Evolutionary conservation across 2,888 invertebrate species (phyloP).

Genomic region (Apotomis turbidana): DNA sequence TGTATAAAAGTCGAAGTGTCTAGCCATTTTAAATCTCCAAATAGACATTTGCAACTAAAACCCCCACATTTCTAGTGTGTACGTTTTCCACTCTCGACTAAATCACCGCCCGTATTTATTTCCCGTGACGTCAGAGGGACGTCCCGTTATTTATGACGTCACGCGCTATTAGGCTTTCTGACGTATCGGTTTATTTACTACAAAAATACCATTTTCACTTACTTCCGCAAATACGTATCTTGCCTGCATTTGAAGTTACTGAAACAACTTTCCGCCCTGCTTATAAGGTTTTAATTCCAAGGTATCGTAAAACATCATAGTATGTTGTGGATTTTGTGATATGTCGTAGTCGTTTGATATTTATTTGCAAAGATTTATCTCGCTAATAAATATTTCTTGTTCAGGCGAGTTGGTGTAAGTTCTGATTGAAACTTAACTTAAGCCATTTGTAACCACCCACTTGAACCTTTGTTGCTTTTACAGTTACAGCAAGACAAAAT

Average conservation of each 20-base stretch:
- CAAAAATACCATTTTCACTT: conserved; percentile 31
- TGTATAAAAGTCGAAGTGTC: neutral
- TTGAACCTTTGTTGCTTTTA: neutral
- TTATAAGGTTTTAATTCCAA: neutral
- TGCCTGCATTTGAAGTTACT: neutral
- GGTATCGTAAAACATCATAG: neutral
- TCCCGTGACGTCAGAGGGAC: conserved; percentile 36
- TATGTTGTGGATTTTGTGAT: neutral
- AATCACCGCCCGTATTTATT: conserved; percentile 35
- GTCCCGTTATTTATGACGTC: conserved; percentile 40
- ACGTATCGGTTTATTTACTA: conserved; percentile 40
- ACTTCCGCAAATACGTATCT: conserved; percentile 5
- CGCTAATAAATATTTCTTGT: neutral
- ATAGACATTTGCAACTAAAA: conserved; percentile 3
- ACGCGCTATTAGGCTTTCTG: conserved; percentile 41
- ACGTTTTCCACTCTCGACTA: conserved; percentile 27
- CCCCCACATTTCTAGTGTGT: conserved; percentile 3
- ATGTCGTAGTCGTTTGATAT: neutral
- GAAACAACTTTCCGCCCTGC: neutral
- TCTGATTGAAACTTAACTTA: conserved; percentile 4
- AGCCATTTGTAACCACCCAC: neutral
- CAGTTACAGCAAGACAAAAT: neutral
- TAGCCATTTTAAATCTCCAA: neutral
- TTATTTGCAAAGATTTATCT: neutral
- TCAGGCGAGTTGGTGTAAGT: neutral